Base-by-base conservation (phyloP, 2,888 invertebrate genomes). In the Suillia variegata region DNA sequence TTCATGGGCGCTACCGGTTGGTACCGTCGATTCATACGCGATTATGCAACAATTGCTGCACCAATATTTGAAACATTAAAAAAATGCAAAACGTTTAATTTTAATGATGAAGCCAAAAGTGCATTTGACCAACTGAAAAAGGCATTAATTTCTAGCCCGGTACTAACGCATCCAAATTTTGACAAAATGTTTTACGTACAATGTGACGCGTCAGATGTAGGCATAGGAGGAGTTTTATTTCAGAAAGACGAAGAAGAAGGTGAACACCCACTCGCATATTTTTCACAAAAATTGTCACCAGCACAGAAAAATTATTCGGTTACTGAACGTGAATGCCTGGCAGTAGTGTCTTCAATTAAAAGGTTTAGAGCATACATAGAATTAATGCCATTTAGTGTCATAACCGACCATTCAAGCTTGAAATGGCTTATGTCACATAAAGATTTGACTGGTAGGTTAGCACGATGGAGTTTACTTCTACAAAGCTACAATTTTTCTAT, bases 331-430 rank as follows among this genome's bases (percentile, higher is more conserved):
- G 64, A 64, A 26, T 64, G 64, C n/a, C 13, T 62, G 34, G 62
- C 64, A 5, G 61, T 52, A 0, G 38, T 64, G 8, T 18, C 31
- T 8, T 18, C 54, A n/a, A 31, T 65, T 1, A 63, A 62, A 15
- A 59, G 59, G 13, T 65, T 65, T n/a, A 51, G 65, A 1, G 56
- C 62, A 26, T 65, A 65, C 22, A 34, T 66, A 0, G 64, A 66
- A 33, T 61, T 59, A 1, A 51, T 50, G 4, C 49, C 31, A 3
- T 63, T 63, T 12, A 56, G 42, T 1, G 26, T 62, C 1, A 55
- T 63, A 10, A 65, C 73, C 0, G 74, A 76, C 61, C 69, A 72
- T 34, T 62, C 66, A 12, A 67, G 68, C 1, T 54, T 75, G 1
- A 54, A 64, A 52, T 74, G 71, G 68, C 61, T 76, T 1, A 57